phyloP scores from a whole-genome alignment of 2,888 invertebrate genomes.

The Dynastes hyllus region DNA sequence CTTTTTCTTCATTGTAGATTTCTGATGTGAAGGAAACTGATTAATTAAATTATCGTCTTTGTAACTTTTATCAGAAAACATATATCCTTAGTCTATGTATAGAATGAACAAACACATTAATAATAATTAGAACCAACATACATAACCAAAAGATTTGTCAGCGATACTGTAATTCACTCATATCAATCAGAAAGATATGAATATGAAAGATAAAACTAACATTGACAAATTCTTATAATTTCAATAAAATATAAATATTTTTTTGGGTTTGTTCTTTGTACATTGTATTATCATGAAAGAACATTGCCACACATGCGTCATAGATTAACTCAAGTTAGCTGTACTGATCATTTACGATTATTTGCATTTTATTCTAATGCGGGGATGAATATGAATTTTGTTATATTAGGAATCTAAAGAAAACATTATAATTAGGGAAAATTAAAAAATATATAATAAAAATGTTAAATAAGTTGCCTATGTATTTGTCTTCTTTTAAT shows the following conservation, averaged over 20 bases:
- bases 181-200: background rate
- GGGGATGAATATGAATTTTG: no score
- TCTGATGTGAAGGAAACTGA: slow-evolving; percentile 30
- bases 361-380: no score
- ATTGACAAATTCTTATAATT: background rate
- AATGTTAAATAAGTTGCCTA: background rate
- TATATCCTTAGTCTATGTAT: slow-evolving; percentile 2
- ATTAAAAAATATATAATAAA: background rate
- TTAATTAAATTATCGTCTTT: slow-evolving; percentile 21
- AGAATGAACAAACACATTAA: background rate
- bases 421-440: background rate
- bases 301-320: no score
- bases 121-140: background rate
- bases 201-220: background rate
- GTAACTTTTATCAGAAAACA: slow-evolving; percentile 25
- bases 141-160: background rate
- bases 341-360: no score
- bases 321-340: no score
- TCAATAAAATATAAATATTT: slow-evolving; percentile 1
- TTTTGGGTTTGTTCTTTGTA: no score
- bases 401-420: no score
- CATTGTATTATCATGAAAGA: no score
- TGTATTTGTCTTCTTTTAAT: background rate
- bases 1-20: slow-evolving; percentile 42
- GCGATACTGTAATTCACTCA: background rate